Percentiles rank a stretch among this genome's conserved stretches.
phyloP scores from a whole-genome alignment of 2,888 invertebrate genomes.

The Sarcophaga variegata region DNA sequence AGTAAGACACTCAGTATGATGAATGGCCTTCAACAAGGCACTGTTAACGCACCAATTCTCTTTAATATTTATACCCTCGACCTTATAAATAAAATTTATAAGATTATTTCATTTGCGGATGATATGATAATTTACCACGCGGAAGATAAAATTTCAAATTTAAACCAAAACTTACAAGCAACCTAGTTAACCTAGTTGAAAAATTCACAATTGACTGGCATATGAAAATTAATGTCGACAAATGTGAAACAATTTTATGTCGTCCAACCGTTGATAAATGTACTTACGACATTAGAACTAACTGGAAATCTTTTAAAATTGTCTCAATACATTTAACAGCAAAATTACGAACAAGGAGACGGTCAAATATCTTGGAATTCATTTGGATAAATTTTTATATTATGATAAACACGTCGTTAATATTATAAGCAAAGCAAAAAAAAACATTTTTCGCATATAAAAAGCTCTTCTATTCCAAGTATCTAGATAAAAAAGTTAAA shows the following conservation, averaged over 20 bases:
- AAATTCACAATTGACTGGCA: background rate
- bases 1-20: no score
- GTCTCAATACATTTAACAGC: no score
- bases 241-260: slow-evolving; percentile 1
- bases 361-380: background rate
- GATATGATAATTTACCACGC: slow-evolving; percentile 13
- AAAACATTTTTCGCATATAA: background rate
- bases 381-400: slow-evolving; percentile 10
- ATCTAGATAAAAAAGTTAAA: background rate
- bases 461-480: background rate
- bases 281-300: no score
- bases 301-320: background rate
- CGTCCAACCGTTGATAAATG: no score
- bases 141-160: slow-evolving; percentile 17
- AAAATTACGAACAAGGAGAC: no score
- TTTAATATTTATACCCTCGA: background rate
- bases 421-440: background rate
- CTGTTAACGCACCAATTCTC: slow-evolving; percentile 5
- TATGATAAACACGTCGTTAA: background rate
- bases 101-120: slow-evolving; percentile 16
- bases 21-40: no score
- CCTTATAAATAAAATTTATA: background rate
- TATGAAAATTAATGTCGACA: slow-evolving; percentile 14
- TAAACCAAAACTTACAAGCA: background rate
- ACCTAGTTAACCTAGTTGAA: background rate